These are phyloP conservation scores for Chrysocyon brachyurus DNA, from an alignment of 2,797 vertebrate species.

Conservation along the genomic window DNA sequence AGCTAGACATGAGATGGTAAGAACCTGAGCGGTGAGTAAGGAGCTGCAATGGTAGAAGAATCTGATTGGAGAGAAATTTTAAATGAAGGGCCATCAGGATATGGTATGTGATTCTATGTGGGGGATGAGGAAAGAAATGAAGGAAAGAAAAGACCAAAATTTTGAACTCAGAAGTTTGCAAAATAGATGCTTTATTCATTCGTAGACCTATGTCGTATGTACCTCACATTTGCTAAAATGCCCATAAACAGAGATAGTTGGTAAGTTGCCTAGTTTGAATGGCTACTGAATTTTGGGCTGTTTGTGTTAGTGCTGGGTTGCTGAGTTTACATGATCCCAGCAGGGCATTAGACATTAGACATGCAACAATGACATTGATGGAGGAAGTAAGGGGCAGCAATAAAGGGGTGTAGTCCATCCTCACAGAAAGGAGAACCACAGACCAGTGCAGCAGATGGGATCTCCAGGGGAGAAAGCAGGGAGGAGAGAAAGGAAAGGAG, in stretches of 20 bases:
- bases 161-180: not conserved
- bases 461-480: not conserved
- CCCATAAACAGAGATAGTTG: not conserved
- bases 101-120: not conserved
- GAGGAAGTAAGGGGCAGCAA: not conserved
- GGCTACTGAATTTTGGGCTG: not conserved
- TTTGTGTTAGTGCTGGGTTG: not conserved
- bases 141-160: not conserved
- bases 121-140: not conserved
- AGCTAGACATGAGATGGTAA: not conserved
- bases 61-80: not conserved
- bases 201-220: rapidly evolving
- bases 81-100: not conserved
- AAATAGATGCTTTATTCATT: not conserved
- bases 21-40: not conserved
- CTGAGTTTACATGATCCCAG: not conserved
- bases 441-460: rapidly evolving
- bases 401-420: not conserved
- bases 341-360: not conserved
- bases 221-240: not conserved
- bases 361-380: not conserved
- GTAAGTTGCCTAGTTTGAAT: not conserved
- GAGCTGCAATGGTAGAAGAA: not conserved
- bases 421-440: not conserved
- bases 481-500: not conserved